Percentiles rank a stretch among this genome's conserved stretches.
These are phyloP conservation scores for Drosophila gunungcola DNA, from an alignment of 1,140 invertebrate species.

Conservation along the genomic window DNA sequence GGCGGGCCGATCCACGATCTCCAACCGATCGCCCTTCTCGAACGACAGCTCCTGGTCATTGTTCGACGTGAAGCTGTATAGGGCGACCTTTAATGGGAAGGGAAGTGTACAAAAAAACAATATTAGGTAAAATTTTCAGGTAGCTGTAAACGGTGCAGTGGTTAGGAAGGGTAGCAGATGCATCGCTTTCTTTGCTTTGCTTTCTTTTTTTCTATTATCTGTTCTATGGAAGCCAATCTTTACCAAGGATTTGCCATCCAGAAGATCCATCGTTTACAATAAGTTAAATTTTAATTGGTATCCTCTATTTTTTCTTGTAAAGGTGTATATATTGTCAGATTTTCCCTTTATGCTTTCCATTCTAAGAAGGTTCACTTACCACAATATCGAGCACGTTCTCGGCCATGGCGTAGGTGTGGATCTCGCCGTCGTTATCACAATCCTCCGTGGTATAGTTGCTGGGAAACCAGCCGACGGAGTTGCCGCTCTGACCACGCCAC, in stretches of 20 bases:
- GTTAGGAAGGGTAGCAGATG: too few species aligned
- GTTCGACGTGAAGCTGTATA: slow-evolving; percentile 97
- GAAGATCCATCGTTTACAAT: too few species aligned
- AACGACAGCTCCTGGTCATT: slow-evolving; percentile 99
- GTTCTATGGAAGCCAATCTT: too few species aligned
- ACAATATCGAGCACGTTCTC: slow-evolving; percentile 98
- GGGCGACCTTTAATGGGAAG: slow-evolving; percentile 87
- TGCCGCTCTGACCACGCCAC: slow-evolving; percentile 97
- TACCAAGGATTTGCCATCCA: too few species aligned
- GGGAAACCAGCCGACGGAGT: slow-evolving; percentile 96
- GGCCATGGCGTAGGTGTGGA: slow-evolving; percentile 96
- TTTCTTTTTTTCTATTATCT: too few species aligned
- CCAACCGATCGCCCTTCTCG: slow-evolving; percentile 97
- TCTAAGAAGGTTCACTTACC: slow-evolving; percentile 85
- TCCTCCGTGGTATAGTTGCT: slow-evolving; percentile 98
- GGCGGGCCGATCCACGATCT: slow-evolving; percentile 96
- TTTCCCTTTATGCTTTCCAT: too few species aligned
- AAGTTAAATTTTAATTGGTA: too few species aligned
- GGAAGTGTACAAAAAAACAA: not conserved
- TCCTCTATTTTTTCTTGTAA: too few species aligned
- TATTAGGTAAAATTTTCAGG: too few species aligned
- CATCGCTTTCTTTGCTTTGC: not conserved
- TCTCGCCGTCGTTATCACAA: slow-evolving; percentile 92
- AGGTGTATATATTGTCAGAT: too few species aligned
- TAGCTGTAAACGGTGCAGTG: not conserved